A percentile compares a stretch with the other conserved stretches of the same genome.
Conservation (phyloP, 2,797 vertebrate genomes). For the Macroramphosus scolopax region DNA sequence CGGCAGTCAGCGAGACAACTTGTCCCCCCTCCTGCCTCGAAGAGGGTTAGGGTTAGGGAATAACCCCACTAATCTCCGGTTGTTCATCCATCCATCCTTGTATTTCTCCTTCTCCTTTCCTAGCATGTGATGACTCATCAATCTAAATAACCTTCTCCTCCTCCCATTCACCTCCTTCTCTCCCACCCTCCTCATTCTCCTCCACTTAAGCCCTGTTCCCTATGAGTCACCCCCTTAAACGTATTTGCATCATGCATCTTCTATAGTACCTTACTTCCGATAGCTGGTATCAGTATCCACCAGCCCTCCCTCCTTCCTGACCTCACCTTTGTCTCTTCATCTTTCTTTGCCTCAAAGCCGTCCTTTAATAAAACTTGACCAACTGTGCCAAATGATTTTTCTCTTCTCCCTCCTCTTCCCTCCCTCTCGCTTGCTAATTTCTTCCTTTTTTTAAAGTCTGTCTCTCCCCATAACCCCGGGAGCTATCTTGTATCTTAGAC, state of each 20-base stretch:
- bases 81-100: constrained; percentile 39
- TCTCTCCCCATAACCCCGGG: neutral
- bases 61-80: constrained; percentile 34
- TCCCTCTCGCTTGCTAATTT: constrained; percentile 1
- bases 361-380: constrained; percentile 18
- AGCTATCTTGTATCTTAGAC: constrained; percentile 40
- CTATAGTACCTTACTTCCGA: constrained; percentile 25
- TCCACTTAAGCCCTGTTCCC: constrained; percentile 23
- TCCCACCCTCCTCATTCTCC: constrained; percentile 8
- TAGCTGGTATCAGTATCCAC: constrained; percentile 38
- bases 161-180: constrained; percentile 24
- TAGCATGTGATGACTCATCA: constrained; percentile 56
- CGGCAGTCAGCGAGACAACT: constrained; percentile 13
- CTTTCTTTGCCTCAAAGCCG: constrained; percentile 15
- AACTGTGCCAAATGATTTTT: constrained; percentile 9
- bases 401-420: constrained; percentile 1
- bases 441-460: neutral
- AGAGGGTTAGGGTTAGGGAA: too few relatives aligned
- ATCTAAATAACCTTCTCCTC: constrained; percentile 43
- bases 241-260: constrained; percentile 21
- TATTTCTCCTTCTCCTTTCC: constrained; percentile 13
- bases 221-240: constrained; percentile 47
- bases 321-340: constrained; percentile 36
- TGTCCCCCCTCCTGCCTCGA: constrained; percentile 30
- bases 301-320: constrained; percentile 18